phyloP scores from a whole-genome alignment of 2,113 vertebrate species.

The Chroicocephalus ridibundus region DNA sequence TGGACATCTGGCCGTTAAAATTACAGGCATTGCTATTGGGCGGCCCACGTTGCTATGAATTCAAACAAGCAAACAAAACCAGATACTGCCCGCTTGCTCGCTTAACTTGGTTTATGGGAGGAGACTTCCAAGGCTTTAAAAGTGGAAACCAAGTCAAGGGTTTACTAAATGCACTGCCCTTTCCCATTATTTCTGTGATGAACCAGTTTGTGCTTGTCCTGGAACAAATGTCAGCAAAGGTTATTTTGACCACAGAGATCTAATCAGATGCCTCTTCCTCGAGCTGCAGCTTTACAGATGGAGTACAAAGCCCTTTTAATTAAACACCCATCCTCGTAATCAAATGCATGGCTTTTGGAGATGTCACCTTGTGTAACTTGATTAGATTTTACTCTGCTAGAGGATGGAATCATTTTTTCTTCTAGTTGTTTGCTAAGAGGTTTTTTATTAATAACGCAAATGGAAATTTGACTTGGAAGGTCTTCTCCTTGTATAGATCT shows the following conservation, averaged over 20 bases:
- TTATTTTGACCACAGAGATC: not conserved
- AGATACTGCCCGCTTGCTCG: not conserved
- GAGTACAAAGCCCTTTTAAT: not conserved
- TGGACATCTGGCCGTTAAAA: not conserved
- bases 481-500: not conserved
- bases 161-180: not conserved
- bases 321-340: slow-evolving; percentile 9
- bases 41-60: too few relatives aligned
- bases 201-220: not conserved
- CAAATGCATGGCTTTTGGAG: not conserved
- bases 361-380: slow-evolving; percentile 59
- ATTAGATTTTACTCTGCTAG: slow-evolving; percentile 25
- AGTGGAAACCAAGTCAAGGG: not conserved
- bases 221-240: not conserved
- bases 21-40: not conserved
- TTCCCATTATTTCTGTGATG: not conserved
- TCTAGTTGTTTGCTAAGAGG: slow-evolving; percentile 27
- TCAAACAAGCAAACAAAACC: not conserved
- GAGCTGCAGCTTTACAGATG: not conserved
- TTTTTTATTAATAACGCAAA: slow-evolving; percentile 67
- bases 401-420: slow-evolving; percentile 49
- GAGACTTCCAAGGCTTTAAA: not conserved
- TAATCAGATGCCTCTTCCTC: not conserved
- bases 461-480: slow-evolving; percentile 28
- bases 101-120: not conserved